phyloP scores from a whole-genome alignment of 2,113 vertebrate species.

The Lycocorax pyrrhopterus region DNA sequence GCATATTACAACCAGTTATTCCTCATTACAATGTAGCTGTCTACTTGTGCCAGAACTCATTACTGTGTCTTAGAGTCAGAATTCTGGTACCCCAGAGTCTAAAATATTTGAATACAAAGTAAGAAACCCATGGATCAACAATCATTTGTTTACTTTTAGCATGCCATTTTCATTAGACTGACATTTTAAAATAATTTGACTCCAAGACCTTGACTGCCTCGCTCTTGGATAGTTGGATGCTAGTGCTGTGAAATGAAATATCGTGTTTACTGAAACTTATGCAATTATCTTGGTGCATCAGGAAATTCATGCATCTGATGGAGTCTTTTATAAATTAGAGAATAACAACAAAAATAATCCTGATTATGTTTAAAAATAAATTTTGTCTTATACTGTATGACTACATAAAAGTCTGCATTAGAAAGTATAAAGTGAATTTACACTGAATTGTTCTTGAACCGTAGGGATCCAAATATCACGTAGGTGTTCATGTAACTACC shows the following conservation, averaged over 20 bases:
- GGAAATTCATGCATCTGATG: neutral
- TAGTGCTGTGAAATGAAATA: neutral
- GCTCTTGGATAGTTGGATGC: neutral
- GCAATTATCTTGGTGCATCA: neutral
- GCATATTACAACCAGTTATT: constrained; percentile 51
- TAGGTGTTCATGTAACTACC: neutral
- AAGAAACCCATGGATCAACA: constrained; percentile 1
- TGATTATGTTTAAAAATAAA: neutral
- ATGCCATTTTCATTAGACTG: neutral
- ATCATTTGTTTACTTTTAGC: constrained; percentile 27
- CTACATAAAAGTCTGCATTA: neutral
- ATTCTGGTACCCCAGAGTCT: neutral
- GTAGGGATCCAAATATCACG: fast-evolving
- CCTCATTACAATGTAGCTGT: constrained; percentile 32
- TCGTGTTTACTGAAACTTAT: neutral
- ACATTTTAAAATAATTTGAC: constrained; percentile 22
- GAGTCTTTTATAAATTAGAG: neutral
- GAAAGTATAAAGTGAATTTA: neutral
- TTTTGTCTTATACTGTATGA: neutral
- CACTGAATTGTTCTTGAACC: neutral
- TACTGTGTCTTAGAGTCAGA: neutral
- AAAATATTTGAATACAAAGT: constrained; percentile 39
- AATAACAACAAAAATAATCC: neutral
- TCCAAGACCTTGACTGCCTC: neutral
- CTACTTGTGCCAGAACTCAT: constrained; percentile 37